Base-by-base conservation (phyloP, 1,140 invertebrate species). In the Leptonema lineaticorne region DNA sequence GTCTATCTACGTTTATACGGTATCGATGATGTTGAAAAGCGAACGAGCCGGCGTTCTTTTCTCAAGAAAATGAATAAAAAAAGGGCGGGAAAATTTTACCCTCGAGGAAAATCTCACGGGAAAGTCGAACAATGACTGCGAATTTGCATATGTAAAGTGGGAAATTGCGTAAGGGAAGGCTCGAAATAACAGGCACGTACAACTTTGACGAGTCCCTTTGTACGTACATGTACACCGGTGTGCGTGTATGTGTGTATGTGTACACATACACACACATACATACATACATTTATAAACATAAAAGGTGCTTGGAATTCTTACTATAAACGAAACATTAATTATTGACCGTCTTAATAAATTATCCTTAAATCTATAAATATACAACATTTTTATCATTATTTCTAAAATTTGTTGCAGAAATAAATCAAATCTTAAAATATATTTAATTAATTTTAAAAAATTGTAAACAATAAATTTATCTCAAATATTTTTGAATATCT, bases 131-230 rank as follows among this genome's bases (percentile, higher is more conserved):
- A 53, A 53, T 53, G 50, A 53, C 50, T 53, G 50, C 22, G 50
- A 53, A 53, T 53, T 53, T 53, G 50, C 50, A 53, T 53, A 53
- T 53, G 50, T 53, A 53, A 53, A 53, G 50, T 53, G 50, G 50
- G 50, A 53, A 53, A 53, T 53, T 53, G 50, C 50, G 50, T 26
- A 53, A 53, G 50, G 50, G 50, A 53, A 53, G 27, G 50, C 50
- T 53, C 50, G 27, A 53, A 53, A 53, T 53, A 53, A 53, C 50
- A 53, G 50, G 50, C 50, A 53, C 50, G 50, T 53, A 53, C 50
- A 53, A 53, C 50, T 53, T 53, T 53, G 50, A 53, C 50, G 50
- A 53, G 50, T 53, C 50, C 27, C 27, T 53, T 53, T 53, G 20
- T 18, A 53, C 11, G 11, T 29, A 24, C 29, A 29, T 24, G 24